Evolutionary conservation across 2,888 invertebrate genomes (phyloP).

Genomic region (Cantharis rustica): DNA sequence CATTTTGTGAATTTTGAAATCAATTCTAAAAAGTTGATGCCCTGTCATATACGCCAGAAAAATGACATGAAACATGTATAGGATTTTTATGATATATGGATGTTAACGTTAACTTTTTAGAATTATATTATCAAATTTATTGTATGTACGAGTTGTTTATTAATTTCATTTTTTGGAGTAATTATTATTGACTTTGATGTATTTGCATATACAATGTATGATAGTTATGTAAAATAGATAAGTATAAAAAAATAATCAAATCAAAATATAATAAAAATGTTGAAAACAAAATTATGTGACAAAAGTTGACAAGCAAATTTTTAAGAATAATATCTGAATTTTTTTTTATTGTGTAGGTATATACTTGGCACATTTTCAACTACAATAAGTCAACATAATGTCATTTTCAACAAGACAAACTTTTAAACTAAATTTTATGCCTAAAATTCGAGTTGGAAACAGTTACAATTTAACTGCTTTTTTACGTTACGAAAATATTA

Average conservation of each 20-base stretch:
- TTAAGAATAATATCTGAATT: neutral
- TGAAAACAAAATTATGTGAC: neutral
- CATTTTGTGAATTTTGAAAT: neutral
- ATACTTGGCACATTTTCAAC: neutral
- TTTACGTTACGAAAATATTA: neutral
- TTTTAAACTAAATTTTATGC: neutral
- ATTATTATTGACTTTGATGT: neutral
- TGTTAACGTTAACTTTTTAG: neutral
- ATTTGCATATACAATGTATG: neutral
- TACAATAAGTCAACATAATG: neutral
- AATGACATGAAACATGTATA: neutral
- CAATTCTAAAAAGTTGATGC: neutral
- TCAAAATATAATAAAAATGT: neutral
- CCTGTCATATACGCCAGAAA: neutral
- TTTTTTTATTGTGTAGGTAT: neutral
- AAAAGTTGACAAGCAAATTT: neutral
- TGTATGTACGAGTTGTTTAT: neutral
- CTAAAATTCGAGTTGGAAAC: neutral
- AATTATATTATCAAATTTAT: neutral
- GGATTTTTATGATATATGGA: neutral
- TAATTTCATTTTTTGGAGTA: neutral
- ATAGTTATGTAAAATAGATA: neutral
- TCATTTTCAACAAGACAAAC: neutral
- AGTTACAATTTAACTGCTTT: neutral
- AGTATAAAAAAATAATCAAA: neutral